Percentiles rank a stretch among this genome's conserved stretches.
Conservation (phyloP, 2,888 invertebrate genomes). For the Apodemia zela region DNA sequence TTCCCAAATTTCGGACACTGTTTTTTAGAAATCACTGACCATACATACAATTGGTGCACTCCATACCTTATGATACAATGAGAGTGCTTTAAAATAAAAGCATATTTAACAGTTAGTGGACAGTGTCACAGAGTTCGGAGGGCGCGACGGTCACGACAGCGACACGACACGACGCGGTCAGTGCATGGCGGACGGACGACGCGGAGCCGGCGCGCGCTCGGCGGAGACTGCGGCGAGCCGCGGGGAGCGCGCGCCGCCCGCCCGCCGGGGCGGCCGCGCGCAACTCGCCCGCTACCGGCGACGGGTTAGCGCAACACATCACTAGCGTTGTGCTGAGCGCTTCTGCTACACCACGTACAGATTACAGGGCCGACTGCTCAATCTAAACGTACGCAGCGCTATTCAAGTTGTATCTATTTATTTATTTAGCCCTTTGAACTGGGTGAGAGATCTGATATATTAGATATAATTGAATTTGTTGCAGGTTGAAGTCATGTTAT, state of each 20-base stretch:
- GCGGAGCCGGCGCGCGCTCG: slow-evolving; percentile 19
- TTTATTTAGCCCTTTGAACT: too few relatives aligned
- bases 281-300: too few relatives aligned
- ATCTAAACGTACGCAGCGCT: too few relatives aligned
- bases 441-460: too few relatives aligned
- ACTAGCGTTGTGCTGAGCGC: too few relatives aligned
- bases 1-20: slow-evolving; percentile 7
- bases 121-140: slow-evolving; percentile 21
- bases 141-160: slow-evolving; percentile 16
- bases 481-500: too few relatives aligned
- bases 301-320: too few relatives aligned
- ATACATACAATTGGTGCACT: slow-evolving; percentile 19
- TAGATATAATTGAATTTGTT: too few relatives aligned
- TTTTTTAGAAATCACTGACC: background rate
- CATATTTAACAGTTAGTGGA: slow-evolving; percentile 24
- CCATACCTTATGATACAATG: slow-evolving; percentile 21
- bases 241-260: slow-evolving; percentile 19
- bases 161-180: slow-evolving; percentile 3
- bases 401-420: too few relatives aligned
- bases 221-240: background rate
- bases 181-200: slow-evolving; percentile 24
- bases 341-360: too few relatives aligned
- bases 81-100: slow-evolving; percentile 21
- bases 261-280: background rate
- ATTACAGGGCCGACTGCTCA: too few relatives aligned